Percentiles rank a stretch among this genome's conserved stretches.
phyloP scores from a whole-genome alignment of 2,113 vertebrate genomes.

The Bos indicus region DNA sequence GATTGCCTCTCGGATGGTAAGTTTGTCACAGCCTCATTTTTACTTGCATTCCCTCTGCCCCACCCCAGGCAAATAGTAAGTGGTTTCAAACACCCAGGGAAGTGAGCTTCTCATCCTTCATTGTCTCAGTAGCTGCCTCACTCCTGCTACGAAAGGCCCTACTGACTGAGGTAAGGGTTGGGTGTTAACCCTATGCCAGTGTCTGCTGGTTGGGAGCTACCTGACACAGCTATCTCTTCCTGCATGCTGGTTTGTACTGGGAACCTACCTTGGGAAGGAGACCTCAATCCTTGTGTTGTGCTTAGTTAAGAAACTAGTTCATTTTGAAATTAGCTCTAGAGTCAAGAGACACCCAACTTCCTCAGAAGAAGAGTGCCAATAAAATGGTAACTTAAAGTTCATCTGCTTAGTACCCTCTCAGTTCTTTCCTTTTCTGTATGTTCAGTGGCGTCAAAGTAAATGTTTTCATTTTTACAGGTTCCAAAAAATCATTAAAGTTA shows the following conservation, averaged over 20 bases:
- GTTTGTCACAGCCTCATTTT: neutral
- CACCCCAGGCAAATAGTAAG: neutral
- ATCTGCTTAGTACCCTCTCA: neutral
- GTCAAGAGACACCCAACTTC: neutral
- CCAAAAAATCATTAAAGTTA: slow-evolving; percentile 38
- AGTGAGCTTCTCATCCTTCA: neutral
- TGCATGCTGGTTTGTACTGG: neutral
- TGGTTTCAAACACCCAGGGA: neutral
- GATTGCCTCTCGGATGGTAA: neutral
- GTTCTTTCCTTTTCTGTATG: neutral
- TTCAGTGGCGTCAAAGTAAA: slow-evolving; percentile 34
- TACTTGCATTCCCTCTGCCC: neutral
- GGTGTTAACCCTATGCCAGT: neutral
- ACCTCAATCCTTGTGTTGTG: neutral
- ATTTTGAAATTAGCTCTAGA: slow-evolving; percentile 21
- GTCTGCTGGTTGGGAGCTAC: neutral
- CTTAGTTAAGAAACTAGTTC: slow-evolving; percentile 32
- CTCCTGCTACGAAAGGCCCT: neutral
- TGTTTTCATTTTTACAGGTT: neutral
- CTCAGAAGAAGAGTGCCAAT: neutral
- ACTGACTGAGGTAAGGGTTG: neutral
- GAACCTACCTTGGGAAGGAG: slow-evolving; percentile 22
- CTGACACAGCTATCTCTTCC: neutral
- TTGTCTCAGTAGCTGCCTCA: neutral
- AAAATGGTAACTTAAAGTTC: neutral